Base-by-base conservation (phyloP, 1,140 invertebrate species). In the Trichoplusia ni region DNA sequence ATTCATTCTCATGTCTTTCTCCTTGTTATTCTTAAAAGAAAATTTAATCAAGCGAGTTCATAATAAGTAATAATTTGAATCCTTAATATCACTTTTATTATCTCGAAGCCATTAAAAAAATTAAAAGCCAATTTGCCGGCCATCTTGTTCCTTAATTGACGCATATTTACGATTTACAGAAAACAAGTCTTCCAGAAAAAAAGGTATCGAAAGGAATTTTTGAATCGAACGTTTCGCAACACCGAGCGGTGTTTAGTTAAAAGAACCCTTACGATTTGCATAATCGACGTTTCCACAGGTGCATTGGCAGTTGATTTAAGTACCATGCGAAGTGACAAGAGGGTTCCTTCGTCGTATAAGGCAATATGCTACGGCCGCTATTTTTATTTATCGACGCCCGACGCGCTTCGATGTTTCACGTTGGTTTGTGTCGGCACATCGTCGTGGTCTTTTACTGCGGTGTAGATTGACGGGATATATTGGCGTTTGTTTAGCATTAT, bases 251-350 rank as follows among this genome's bases (percentile, higher is more conserved):
- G 80, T 87, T 85, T 84, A 87, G 81, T 84, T 86, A 84, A 87
- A 86, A 84, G 82, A 68, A 27, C 23, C 71, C 58, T 67, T 63
- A 61, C 59, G 51, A 87, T 90, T 90, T 86, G 83, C 85, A 90
- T 90, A 90, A 88, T 90, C 82, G 84, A 88, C 80, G 76, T 82
- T 79, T 84, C 75, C 72, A 86, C 85, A 87, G 85, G 85, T 88
- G 84, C 81, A 79, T 77, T 54, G 69, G 79, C 84, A 86, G 81
- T 69, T 88, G 86, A 89, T 87, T 89, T 89, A 89, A 81, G 79
- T 76, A 65, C 73, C 73, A 58, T 67, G 71, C 67, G 63, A 69
- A 68, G 65, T 82, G 81, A 84, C 84, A 86, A 84, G 79, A 65
- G 54, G 67, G 60, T 64, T 38, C 64, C 35, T 67, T 68, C 69